A percentile compares a stretch with the other conserved stretches of the same genome.
phyloP scores from a whole-genome alignment of 2,888 invertebrate genomes.

The Octonoba sinensis region DNA sequence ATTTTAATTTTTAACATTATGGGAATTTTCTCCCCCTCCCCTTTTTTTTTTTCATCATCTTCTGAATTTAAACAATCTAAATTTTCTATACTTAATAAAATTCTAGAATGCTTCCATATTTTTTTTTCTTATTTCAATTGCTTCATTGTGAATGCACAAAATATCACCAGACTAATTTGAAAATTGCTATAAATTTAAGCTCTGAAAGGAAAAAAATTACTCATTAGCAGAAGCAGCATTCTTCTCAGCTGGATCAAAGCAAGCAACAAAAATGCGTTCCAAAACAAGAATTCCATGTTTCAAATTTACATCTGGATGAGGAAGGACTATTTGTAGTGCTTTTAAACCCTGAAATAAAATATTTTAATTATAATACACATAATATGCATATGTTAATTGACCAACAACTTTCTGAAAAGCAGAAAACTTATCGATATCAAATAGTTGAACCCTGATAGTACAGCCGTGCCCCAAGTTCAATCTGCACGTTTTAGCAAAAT shows the following conservation, averaged over 20 bases:
- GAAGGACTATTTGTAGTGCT: constrained; percentile 78
- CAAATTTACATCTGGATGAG: constrained; percentile 76
- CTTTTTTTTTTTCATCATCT: no score
- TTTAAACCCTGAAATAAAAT: constrained; percentile 74
- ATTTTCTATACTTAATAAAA: no score
- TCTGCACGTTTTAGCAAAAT: no score
- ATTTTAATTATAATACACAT: background rate
- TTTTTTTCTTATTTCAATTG: background rate
- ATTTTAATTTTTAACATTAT: background rate
- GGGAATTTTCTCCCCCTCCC: background rate
- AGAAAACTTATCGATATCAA: background rate
- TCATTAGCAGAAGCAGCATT: constrained; percentile 70
- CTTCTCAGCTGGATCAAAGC: constrained; percentile 83
- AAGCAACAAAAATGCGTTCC: constrained; percentile 85
- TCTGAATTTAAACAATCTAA: no score
- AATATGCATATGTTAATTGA: background rate
- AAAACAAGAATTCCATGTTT: constrained; percentile 77
- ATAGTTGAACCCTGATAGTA: background rate
- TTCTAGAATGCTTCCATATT: background rate
- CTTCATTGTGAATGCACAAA: background rate
- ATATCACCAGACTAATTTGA: background rate
- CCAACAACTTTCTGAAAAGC: background rate
- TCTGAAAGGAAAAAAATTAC: constrained; percentile 14
- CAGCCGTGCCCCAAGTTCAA: no score
- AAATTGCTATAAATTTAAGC: background rate